Evolutionary conservation across 2,113 vertebrate species (phyloP).

Genomic region (Austrofundulus limnaeus): DNA sequence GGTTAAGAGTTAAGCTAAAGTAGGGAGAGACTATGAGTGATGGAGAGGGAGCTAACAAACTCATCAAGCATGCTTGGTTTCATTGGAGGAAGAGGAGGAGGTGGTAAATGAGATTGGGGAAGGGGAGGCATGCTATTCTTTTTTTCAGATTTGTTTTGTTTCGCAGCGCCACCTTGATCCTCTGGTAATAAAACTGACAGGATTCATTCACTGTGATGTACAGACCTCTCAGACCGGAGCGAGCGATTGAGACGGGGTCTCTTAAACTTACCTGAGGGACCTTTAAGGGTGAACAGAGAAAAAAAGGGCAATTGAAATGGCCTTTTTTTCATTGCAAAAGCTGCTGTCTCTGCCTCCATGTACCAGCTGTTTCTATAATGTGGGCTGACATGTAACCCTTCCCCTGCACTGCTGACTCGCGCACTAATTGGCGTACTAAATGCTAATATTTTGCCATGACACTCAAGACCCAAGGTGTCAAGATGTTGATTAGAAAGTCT

Average conservation of each 20-base stretch:
- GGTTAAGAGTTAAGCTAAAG: slow-evolving; percentile 49
- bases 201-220: slow-evolving; percentile 76
- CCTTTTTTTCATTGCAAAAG: slow-evolving; percentile 34
- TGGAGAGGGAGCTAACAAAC: slow-evolving; percentile 62
- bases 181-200: slow-evolving; percentile 77
- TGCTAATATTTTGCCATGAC: slow-evolving; percentile 71
- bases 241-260: slow-evolving; percentile 63
- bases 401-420: slow-evolving; percentile 38
- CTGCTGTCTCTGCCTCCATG: slow-evolving; percentile 30
- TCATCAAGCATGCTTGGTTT: slow-evolving; percentile 65
- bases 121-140: slow-evolving; percentile 43
- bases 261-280: slow-evolving; percentile 77
- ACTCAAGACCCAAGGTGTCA: slow-evolving; percentile 68
- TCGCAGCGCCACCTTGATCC: slow-evolving; percentile 62
- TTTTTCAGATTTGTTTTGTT: slow-evolving; percentile 63
- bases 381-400: slow-evolving; percentile 38
- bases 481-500: slow-evolving; percentile 68
- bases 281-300: slow-evolving; percentile 44
- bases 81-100: slow-evolving; percentile 20
- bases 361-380: slow-evolving; percentile 48
- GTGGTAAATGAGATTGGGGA: slow-evolving; percentile 49
- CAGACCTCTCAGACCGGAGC: slow-evolving; percentile 72
- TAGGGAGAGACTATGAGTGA: slow-evolving; percentile 57
- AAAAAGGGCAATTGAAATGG: slow-evolving; percentile 60
- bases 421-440: slow-evolving; percentile 73